These are phyloP conservation scores for Caenorhabditis angaria DNA, from an alignment of 2,888 invertebrate species.

Conservation along the genomic window DNA sequence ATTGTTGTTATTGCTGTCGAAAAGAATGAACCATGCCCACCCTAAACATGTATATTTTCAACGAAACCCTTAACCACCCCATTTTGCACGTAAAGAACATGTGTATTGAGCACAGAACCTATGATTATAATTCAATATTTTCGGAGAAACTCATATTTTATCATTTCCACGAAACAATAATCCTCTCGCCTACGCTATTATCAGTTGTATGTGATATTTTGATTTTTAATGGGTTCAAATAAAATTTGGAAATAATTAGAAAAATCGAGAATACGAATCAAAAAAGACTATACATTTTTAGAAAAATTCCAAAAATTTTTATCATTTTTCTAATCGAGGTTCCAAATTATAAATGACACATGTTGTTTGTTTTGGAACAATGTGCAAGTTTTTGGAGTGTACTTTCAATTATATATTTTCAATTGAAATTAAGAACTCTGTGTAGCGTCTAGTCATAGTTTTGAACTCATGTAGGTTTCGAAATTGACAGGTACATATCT, in stretches of 20 bases:
- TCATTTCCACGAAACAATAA: slow-evolving; percentile 1
- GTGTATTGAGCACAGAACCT: too few relatives aligned
- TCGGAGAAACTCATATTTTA: neutral
- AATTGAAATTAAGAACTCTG: neutral
- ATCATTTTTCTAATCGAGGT: neutral
- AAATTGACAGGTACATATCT: too few relatives aligned
- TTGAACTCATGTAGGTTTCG: too few relatives aligned
- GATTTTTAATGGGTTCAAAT: neutral
- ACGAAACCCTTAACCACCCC: too few relatives aligned
- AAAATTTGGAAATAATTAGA: neutral
- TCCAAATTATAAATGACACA: too few relatives aligned
- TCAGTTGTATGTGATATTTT: neutral
- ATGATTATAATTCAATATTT: too few relatives aligned
- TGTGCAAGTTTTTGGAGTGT: neutral
- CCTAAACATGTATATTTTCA: too few relatives aligned
- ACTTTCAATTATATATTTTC: neutral
- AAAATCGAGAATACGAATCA: neutral
- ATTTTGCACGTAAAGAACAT: too few relatives aligned
- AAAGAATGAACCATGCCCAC: too few relatives aligned
- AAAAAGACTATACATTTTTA: too few relatives aligned
- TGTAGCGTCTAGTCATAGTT: too few relatives aligned
- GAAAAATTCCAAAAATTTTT: neutral
- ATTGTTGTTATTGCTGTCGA: too few relatives aligned
- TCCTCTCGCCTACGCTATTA: neutral
- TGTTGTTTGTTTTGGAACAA: neutral